Conservation (phyloP, 2,113 vertebrate genomes). For the Mormyrus iriodes region DNA sequence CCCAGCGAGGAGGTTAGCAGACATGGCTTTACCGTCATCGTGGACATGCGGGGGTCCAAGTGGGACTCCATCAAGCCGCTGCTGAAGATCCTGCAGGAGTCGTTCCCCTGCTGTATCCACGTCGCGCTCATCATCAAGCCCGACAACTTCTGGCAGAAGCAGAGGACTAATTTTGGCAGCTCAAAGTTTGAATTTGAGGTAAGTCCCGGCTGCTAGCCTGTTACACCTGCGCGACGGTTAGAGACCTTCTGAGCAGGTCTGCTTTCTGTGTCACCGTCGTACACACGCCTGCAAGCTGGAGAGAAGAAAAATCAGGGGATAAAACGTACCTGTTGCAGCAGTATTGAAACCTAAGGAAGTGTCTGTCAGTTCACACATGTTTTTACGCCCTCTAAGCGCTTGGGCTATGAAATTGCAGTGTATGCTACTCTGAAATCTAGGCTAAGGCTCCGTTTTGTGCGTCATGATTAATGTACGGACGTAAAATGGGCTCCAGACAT, state of each 20-base stretch:
- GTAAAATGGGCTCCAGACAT: background rate
- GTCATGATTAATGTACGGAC: background rate
- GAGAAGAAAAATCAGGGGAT: background rate
- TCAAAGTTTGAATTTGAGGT: slow-evolving; percentile 99
- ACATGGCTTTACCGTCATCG: slow-evolving; percentile 96
- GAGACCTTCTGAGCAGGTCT: background rate
- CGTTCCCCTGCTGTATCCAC: slow-evolving; percentile 93
- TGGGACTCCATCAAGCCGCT: slow-evolving; percentile 98
- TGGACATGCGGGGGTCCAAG: slow-evolving; percentile 98
- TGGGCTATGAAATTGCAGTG: background rate
- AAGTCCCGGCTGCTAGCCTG: slow-evolving; percentile 26
- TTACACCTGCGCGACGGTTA: background rate
- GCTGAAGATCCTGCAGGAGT: slow-evolving; percentile 96
- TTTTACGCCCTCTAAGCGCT: background rate
- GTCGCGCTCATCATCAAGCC: slow-evolving; percentile 98
- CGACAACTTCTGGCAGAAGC: slow-evolving; percentile 99
- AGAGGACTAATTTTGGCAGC: slow-evolving; percentile 97
- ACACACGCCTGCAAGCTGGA: too few species aligned
- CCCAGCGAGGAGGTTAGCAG: slow-evolving; percentile 89
- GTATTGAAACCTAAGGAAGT: background rate
- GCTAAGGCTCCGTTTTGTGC: background rate
- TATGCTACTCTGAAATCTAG: background rate
- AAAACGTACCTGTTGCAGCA: background rate
- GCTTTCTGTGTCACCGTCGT: background rate
- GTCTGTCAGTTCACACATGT: too few species aligned